Conservation (phyloP, 92 coral and sea anemone genomes). For the Paramuricea clavata region DNA sequence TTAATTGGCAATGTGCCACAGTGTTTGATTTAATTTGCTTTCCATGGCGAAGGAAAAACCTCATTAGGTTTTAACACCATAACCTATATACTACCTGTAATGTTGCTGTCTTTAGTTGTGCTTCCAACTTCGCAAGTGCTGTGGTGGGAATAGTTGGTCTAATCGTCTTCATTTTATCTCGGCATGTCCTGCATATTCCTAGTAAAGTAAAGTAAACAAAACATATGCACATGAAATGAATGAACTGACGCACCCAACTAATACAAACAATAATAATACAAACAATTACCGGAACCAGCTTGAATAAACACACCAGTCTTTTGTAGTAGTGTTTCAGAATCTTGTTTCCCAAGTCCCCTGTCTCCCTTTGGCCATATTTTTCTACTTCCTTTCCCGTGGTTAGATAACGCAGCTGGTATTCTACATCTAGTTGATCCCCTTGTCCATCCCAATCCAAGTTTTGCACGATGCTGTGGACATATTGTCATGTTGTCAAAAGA, state of each 20-base stretch:
- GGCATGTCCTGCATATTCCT: conserved; percentile 72
- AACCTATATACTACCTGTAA: conserved; percentile 13
- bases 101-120: neutral
- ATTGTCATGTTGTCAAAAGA: conserved; percentile 63
- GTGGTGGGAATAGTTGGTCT: no score
- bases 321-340: conserved; percentile 56
- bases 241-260: neutral
- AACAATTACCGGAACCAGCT: conserved; percentile 71
- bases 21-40: no score
- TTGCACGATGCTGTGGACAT: conserved; percentile 72
- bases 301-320: conserved; percentile 74
- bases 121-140: neutral
- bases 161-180: conserved; percentile 11
- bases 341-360: conserved; percentile 67
- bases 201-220: neutral
- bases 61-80: no score
- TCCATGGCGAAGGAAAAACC: no score
- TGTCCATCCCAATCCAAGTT: conserved; percentile 54
- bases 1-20: no score
- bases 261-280: no score
- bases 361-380: no score
- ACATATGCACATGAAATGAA: no score
- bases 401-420: conserved; percentile 66
- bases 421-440: conserved; percentile 77
- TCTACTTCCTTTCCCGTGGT: conserved; percentile 75